Base-by-base conservation (phyloP, 2,888 invertebrate genomes). In the Sericinus montela region DNA sequence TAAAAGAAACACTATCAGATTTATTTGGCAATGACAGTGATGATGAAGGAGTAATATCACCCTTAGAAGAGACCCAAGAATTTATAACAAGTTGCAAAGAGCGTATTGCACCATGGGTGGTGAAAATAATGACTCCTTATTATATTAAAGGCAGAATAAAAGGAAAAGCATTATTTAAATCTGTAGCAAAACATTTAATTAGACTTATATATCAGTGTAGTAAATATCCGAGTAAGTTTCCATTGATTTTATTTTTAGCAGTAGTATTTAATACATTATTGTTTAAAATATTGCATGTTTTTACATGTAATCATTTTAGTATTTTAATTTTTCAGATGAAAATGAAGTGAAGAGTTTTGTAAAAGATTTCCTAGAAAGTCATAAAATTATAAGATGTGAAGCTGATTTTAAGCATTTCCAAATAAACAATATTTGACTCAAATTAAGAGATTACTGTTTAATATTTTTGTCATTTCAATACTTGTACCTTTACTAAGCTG, bases 101-200 rank as follows among this genome's bases (percentile, higher is more conserved):
- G 55, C 80, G 91, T 13, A 90, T 92, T 51, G 91, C 92, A 0
- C 91, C 91, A 14, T 86, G 91, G 81, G 91, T 93, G n/a, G 91
- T 92, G 0, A 89, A 90, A 57, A 80, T 91, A 49, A 72, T 93
- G 3, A 92, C 91, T 58, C 92, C 92, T 3, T 90, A 90, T 63
- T 92, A 91, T 60, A 88, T 90, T n/a, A 89, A 87, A 56, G 90
- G 90, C 1, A 80, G 88, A 38, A 92, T 93, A 35, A 82, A 77
- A 56, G 90, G 91, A 38, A 91, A 91, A 72, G 83, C 85, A 29
- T 69, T 92, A 41, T 93, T 93, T 65, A 93, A 93, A 72, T 65
- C 84, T 32, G 76, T 92, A 35, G 92, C 92, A 0, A 90, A 91
- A 63, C 90, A 91, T 64, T 77, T 93, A 42, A 90, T 92, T 25